Evolutionary conservation across 2,888 invertebrate species (phyloP).

Genomic region (Caenorhabditis sp.): DNA sequence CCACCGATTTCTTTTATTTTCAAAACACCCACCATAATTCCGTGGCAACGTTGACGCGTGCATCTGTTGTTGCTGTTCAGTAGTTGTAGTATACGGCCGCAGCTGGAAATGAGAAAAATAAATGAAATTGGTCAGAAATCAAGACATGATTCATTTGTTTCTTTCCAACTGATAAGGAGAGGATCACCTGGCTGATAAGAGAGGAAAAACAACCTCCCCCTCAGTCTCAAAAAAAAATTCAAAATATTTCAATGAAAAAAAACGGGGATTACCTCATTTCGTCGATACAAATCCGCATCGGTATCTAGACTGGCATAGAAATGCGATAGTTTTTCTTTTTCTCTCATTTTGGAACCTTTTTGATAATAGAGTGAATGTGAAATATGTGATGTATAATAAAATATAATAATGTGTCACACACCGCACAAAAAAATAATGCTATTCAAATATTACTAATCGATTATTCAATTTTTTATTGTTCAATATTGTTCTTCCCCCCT

Average conservation of each 20-base stretch:
- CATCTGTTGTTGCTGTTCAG: background rate
- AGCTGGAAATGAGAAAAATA: conserved; percentile 10
- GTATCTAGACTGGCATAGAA: conserved; percentile 26
- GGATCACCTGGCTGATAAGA: background rate
- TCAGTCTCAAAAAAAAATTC: background rate
- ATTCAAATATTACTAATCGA: background rate
- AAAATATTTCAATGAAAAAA: background rate
- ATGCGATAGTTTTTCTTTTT: conserved; percentile 6
- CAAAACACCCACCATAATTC: conserved; percentile 20
- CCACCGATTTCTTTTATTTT: too few species aligned
- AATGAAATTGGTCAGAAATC: background rate
- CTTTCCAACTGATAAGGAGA: background rate
- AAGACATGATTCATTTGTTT: background rate
- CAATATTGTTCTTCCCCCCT: background rate
- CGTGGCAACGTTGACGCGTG: conserved; percentile 29
- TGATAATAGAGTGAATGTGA: background rate
- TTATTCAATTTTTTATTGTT: background rate
- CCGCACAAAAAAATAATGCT: background rate
- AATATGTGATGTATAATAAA: background rate
- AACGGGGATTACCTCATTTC: conserved; percentile 2
- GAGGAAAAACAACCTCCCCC: background rate
- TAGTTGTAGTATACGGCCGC: conserved; percentile 19
- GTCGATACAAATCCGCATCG: conserved; percentile 23
- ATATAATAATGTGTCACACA: background rate
- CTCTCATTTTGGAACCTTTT: conserved; percentile 6